These are phyloP conservation scores for Embiotoca jacksoni DNA, from an alignment of 2,113 vertebrate genomes.

Conservation along the genomic window DNA sequence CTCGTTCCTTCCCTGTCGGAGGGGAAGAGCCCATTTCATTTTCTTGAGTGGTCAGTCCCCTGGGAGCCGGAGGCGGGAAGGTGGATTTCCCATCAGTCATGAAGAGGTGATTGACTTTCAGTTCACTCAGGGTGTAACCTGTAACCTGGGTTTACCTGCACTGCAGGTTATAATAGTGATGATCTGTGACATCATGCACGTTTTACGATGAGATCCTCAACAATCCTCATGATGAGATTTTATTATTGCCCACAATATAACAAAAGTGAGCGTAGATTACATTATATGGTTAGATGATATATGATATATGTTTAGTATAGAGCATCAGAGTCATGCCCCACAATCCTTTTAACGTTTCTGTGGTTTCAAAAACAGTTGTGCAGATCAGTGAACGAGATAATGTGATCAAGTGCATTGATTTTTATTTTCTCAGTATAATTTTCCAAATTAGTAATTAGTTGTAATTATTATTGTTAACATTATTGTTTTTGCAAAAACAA, in stretches of 20 bases:
- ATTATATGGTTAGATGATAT: neutral
- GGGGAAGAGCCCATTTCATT: constrained; percentile 45
- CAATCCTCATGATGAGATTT: neutral
- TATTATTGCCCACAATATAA: neutral
- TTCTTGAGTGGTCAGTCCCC: constrained; percentile 23
- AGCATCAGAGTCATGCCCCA: too few species aligned
- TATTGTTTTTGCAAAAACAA: too few species aligned
- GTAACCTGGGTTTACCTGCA: neutral
- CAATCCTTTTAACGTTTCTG: neutral
- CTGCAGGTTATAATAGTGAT: neutral
- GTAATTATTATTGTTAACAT: too few species aligned
- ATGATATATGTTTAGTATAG: too few species aligned
- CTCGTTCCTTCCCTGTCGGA: constrained; percentile 16
- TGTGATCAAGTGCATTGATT: too few species aligned
- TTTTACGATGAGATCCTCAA: neutral
- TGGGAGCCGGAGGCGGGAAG: neutral
- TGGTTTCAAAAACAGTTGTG: too few species aligned
- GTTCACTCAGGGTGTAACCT: neutral
- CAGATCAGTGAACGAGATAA: too few species aligned
- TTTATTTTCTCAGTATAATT: too few species aligned
- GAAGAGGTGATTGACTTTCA: neutral
- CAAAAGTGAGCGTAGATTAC: neutral
- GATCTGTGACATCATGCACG: neutral
- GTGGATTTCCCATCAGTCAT: constrained; percentile 23
- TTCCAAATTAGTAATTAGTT: too few species aligned